phyloP scores from a whole-genome alignment of 2,113 vertebrate genomes.

The Heteronetta atricapilla region DNA sequence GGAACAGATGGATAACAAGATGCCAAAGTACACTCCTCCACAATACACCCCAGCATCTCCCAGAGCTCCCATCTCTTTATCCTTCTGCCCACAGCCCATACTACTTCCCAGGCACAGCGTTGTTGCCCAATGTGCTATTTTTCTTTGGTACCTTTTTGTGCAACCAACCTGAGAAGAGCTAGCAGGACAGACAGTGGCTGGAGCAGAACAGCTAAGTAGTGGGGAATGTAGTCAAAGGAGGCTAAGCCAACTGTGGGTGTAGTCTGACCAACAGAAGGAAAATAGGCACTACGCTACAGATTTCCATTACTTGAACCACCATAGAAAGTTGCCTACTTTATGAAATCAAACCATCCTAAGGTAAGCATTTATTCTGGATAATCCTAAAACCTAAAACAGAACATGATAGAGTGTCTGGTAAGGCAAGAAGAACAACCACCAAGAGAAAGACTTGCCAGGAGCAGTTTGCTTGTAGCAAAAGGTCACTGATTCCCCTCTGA shows the following conservation, averaged over 20 bases:
- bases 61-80: background rate
- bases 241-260: background rate
- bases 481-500: background rate
- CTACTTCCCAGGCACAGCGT: accelerated
- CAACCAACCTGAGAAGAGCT: background rate
- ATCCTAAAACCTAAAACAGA: background rate
- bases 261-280: background rate
- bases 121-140: background rate
- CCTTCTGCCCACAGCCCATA: background rate
- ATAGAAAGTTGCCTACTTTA: background rate
- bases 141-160: background rate
- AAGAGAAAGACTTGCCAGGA: background rate
- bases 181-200: background rate
- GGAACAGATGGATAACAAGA: background rate
- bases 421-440: background rate
- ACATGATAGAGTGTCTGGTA: background rate
- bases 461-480: background rate
- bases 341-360: background rate
- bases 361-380: background rate
- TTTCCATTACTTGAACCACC: background rate
- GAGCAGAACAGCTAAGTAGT: background rate
- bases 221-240: background rate
- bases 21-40: accelerated
- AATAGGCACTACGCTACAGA: background rate
- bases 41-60: background rate